phyloP scores from a whole-genome alignment of 2,888 invertebrate species.

The Nomada ruficornis region DNA sequence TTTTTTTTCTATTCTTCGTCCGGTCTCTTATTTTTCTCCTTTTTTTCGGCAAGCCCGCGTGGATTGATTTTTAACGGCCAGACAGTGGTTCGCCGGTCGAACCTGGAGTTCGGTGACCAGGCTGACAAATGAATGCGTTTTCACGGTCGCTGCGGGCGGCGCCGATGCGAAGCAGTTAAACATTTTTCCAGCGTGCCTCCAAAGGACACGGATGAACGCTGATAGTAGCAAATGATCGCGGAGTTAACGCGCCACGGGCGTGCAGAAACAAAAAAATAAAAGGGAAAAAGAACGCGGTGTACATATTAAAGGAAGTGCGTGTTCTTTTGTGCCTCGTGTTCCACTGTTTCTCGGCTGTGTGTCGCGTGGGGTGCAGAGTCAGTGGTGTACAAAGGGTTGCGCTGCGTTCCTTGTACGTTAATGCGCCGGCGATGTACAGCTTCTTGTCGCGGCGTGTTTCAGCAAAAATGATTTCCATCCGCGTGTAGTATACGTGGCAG shows the following conservation, averaged over 20 bases:
- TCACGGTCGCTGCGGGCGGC: neutral
- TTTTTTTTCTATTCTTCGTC: neutral
- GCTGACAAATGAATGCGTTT: constrained; percentile 7
- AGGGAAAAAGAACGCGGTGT: neutral
- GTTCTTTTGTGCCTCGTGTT: constrained; percentile 2
- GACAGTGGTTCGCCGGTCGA: neutral
- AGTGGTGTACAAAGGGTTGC: neutral
- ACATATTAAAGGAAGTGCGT: constrained; percentile 11
- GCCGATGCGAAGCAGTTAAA: constrained; percentile 9
- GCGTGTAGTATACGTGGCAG: neutral
- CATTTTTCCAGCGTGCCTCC: neutral
- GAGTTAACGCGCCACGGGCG: constrained; percentile 5
- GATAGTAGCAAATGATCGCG: constrained; percentile 16
- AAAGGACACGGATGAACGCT: constrained; percentile 3
- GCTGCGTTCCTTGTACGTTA: neutral
- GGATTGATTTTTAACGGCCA: constrained; percentile 29
- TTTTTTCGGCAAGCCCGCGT: too few relatives aligned
- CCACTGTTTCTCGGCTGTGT: neutral
- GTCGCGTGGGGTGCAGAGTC: neutral
- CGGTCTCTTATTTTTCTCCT: neutral
- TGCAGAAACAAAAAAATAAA: too few relatives aligned
- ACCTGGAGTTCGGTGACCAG: neutral
- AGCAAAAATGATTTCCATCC: constrained; percentile 12
- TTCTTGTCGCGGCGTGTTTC: neutral
- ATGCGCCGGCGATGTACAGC: neutral